Evolutionary conservation across 64 coral and sea anemone species (phyloP), one percentile per base, ranked within the genome.

Genomic region (Montipora sp.): DNA sequence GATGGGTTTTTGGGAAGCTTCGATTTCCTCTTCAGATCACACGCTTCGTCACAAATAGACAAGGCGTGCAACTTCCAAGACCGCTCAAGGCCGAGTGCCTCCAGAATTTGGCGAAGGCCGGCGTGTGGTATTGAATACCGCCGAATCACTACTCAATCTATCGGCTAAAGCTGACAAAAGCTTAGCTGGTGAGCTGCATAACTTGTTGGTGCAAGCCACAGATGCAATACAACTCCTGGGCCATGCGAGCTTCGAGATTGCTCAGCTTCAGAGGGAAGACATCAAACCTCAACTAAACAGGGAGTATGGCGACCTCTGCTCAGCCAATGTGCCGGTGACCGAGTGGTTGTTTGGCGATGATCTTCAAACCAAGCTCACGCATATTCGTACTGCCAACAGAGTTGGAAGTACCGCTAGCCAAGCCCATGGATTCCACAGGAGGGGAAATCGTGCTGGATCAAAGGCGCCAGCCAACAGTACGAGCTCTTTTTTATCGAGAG

Each of bases 401-500:
- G n/a, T n/a, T n/a, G n/a, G n/a, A n/a, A n/a, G n/a, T n/a, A n/a
- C n/a, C n/a, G n/a, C n/a, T n/a, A n/a, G n/a, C n/a, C n/a, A n/a
- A n/a, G n/a, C n/a, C n/a, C n/a, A n/a, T n/a, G n/a, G n/a, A 27
- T 27, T 57, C 19, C 84, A 55, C 47, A 72, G 36, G 61, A 87
- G 44, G 73, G 84, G 18, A 61, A 57, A 87, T 48, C 22, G 55
- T 83, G 73, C 48, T 68, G 51, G 59, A 5, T 24, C 46, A 43
- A 87, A n/a, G 63, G 51, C 2, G 51, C 0, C 51, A 47, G 20
- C 84, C 43, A 73, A 87, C 14, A 57, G 69, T 43, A 87, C 0
- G 84, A 66, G 24, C 51, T 55, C 51, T 87, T 87, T 87, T 70
- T 87, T 87, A 72, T 43, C 10, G 61, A 61, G 68, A 87, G 68